Evolutionary conservation across 2,888 invertebrate species (phyloP), one percentile per base, ranked within the genome.

Genomic region (Callyntrura sp.): DNA sequence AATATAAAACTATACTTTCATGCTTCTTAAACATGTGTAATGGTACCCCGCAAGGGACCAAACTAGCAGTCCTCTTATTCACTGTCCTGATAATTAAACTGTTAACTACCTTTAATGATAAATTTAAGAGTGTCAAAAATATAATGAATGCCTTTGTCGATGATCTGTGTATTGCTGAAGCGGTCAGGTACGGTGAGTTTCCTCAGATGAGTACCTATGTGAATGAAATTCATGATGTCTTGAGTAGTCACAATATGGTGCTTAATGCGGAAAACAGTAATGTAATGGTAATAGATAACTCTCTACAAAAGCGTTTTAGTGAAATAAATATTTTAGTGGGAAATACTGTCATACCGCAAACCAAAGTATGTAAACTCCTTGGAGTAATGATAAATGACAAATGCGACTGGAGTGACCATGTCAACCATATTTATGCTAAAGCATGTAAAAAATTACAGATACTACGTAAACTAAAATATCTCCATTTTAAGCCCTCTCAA

Each of bases 131-230:
- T 57, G 6, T 1, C 0, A 57, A 60, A 25, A 85, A 57, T 14
- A 35, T 76, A 14, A 85, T 85, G 85, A 85, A 85, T 57, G 85
- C 85, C 0, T 85, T 60, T 60, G 84, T 84, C 2, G 84, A 84
- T 57, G 84, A 84, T 25, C 70, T 84, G 70, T 57, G 70, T 57
- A 51, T 85, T 8, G 85, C 85, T 8, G 85, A 85, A 23, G 57
- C 76, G 5, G 76, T 85, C 11, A 73, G 17, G 20, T 85, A 73
- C 35, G 45, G 14, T n/a, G n/a, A n/a, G n/a, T n/a, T n/a, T n/a
- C 60, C 60, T 4, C 14, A 60, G 20, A 76, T 76, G 0, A 45
- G 25, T 45, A 14, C 12, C 35, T 25, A 45, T 85, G 60, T 85
- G 12, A 60, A 35, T 2, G 55, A 2, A 11, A 1, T 85, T 0